Base-by-base conservation (phyloP, 2,113 vertebrate genomes). In the Morone saxatilis region DNA sequence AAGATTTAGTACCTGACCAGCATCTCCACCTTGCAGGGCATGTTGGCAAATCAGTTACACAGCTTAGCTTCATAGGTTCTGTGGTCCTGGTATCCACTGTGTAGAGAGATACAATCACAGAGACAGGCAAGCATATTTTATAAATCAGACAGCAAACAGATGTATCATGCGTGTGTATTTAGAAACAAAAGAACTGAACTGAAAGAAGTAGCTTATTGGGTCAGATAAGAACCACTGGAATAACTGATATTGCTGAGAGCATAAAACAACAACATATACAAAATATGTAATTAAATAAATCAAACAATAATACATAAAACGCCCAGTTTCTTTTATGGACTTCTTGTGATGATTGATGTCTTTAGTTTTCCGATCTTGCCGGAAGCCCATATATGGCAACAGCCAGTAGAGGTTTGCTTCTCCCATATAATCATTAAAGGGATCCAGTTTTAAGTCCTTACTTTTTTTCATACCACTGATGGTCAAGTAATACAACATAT, bases 21-120 rank as follows among this genome's bases (percentile, higher is more conserved):
- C 67, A 83, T 81, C 77, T 86, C 53, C 57, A 53, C 22, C 54
- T 60, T 43, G 66, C 31, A 63, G 50, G 65, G 51, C 43, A 71
- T 54, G 5, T 85, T 87, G 45, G 85, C 88, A 88, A 94, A 94
- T 94, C 81, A 92, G 90, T 94, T 79, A 93, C 89, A 84, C 56
- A 20, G 38, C 60, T 56, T 5, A 51, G 56, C 16, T 76, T 51
- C 43, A 41, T 8, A 48, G 17, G 41, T n/a, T 76, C 50, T 62
- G 41, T 73, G 62, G 62, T 50, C 56, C 47, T 70, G 56, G 63
- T 59, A 51, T 22, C 65, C 48, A 19, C 25, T n/a, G 45, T 41
- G 38, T 8, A 45, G 16, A 69, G 47, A 56, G 47, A 68, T 31
- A 69, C 41, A 65, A 66, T 60, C 43, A 10, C 22, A 43, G n/a